These are phyloP conservation scores for Thaleichthys pacificus DNA, from an alignment of 2,797 vertebrate genomes.

Conservation along the genomic window DNA sequence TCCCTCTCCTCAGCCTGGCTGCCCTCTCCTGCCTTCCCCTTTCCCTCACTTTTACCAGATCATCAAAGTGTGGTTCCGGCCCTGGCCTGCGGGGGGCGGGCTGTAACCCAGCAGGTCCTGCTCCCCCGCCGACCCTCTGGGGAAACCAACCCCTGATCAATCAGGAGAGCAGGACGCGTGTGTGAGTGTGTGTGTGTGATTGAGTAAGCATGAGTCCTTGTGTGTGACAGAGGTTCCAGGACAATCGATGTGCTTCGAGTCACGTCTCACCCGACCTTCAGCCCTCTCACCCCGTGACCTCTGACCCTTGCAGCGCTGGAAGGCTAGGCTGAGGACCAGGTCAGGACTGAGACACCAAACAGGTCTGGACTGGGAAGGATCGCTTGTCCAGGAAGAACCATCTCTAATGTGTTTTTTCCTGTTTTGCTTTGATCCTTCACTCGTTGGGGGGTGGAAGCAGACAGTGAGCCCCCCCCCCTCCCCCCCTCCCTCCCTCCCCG, in stretches of 20 bases:
- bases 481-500: too few relatives aligned
- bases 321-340: too few relatives aligned
- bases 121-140: background rate
- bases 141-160: slow-evolving; percentile 11
- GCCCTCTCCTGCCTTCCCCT: background rate
- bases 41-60: background rate
- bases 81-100: slow-evolving; percentile 10
- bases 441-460: too few relatives aligned
- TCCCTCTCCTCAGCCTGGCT: too few relatives aligned
- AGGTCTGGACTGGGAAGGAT: too few relatives aligned
- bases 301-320: too few relatives aligned
- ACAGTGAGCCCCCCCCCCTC: too few relatives aligned
- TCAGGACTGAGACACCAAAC: too few relatives aligned
- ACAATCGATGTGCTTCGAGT: background rate
- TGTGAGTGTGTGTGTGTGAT: background rate
- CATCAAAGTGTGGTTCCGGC: slow-evolving; percentile 25
- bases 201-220: background rate
- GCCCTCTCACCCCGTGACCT: background rate
- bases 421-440: too few relatives aligned
- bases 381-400: too few relatives aligned
- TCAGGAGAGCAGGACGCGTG: background rate
- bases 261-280: background rate
- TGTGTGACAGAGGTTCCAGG: background rate
- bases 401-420: too few relatives aligned
- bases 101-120: slow-evolving; percentile 31